Base-by-base conservation (phyloP, 2,888 invertebrate genomes). In the Sialis lutaria region DNA sequence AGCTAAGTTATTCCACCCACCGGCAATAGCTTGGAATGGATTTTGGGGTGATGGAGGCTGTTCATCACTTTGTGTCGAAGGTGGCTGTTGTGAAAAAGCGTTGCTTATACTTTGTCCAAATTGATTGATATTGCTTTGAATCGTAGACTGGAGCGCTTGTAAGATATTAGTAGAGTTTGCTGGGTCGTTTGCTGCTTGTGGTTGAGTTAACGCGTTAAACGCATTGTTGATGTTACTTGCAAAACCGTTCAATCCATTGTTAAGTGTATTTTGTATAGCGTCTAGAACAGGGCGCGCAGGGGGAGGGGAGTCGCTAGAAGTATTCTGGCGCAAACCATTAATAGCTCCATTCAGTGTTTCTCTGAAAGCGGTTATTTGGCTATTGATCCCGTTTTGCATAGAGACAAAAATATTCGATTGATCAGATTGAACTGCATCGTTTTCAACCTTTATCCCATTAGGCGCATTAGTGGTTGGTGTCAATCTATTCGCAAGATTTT, bases 271-370 rank as follows among this genome's bases (percentile, higher is more conserved):
- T 40, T 50, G 50, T 7, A 50, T 13, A n/a, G 30, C 35, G 33
- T 48, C 44, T 9, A 50, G 4, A 9, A 48, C 2, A 12, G 48
- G 46, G 33, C 49, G 49, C 40, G 42, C 41, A 10, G 49, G 45
- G 44, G 47, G 10, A n/a, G 47, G 49, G 40, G 50, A 51, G 32
- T 47, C 49, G 13, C 43, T 47, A n/a, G 45, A 42, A 39, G 7
- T 47, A 41, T 13, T 50, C n/a, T 48, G 50, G 31, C 48, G 42
- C 12, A 50, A 40, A 44, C 46, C 45, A 42, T 50, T 33, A 8
- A 48, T 45, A 42, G 47, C 46, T 32, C 10, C 22, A 40, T 47
- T 50, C 9, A 47, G 40, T 40, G 44, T 43, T 8, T 48, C 45
- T 34, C 45, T 45, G 35, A 48, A 49, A 6, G 12, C 45, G 1